Conservation (phyloP, 1,140 invertebrate genomes). For the Solen grandis region DNA sequence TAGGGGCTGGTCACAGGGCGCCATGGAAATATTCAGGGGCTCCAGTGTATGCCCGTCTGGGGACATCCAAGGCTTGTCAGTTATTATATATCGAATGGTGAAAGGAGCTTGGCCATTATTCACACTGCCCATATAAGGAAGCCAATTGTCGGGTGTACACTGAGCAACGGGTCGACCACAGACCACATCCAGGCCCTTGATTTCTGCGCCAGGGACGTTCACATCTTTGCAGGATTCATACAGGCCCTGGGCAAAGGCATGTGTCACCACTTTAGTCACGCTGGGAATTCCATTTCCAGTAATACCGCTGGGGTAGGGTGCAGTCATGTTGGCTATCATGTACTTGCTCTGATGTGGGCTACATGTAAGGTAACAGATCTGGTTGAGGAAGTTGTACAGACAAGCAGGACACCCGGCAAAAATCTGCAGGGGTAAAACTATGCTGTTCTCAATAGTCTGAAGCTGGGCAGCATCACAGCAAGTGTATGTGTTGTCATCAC, state of each 20-base stretch:
- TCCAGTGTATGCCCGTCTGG: constrained; percentile 76
- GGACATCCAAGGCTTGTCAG: constrained; percentile 43
- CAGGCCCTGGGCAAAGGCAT: constrained; percentile 87
- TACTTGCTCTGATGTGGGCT: constrained; percentile 88
- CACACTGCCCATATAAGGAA: constrained; percentile 86
- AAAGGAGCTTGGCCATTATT: constrained; percentile 88
- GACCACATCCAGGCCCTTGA: constrained; percentile 88
- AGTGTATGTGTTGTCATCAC: constrained; percentile 68
- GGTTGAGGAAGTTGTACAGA: constrained; percentile 88
- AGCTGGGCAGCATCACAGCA: constrained; percentile 89
- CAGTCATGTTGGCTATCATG: constrained; percentile 77
- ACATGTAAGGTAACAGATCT: constrained; percentile 93
- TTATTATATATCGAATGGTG: constrained; percentile 86
- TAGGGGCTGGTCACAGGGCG: constrained; percentile 86
- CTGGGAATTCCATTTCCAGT: constrained; percentile 75
- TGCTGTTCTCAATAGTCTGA: constrained; percentile 83
- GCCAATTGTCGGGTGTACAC: constrained; percentile 72
- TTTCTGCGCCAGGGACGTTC: constrained; percentile 88
- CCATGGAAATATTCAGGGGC: constrained; percentile 85
- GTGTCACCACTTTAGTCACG: constrained; percentile 83
- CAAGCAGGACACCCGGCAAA: constrained; percentile 92
- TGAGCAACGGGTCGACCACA: constrained; percentile 85
- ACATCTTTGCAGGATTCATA: constrained; percentile 93
- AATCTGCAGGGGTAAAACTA: constrained; percentile 86
- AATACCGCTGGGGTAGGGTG: not conserved